Evolutionary conservation across 2,113 vertebrate genomes (phyloP), one percentile per base, ranked within the genome.

Genomic region (Otolemur garnettii): DNA sequence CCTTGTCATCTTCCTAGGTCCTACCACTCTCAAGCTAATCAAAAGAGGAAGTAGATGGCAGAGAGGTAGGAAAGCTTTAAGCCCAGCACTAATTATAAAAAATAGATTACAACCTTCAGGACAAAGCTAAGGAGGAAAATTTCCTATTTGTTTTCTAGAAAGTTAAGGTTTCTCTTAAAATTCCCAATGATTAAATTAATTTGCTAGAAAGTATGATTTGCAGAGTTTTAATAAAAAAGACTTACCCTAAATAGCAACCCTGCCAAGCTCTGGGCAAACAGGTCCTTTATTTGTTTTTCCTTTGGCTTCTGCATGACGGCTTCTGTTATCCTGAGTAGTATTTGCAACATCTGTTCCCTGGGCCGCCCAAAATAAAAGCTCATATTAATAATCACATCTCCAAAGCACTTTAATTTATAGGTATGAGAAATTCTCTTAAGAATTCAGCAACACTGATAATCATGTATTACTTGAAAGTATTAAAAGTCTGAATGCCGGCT

Each of bases 291-390:
- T 97, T 99, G 99, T 98, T 98, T 99, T 97, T 99, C 99, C 94
- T 98, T 99, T 1, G 99, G 99, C 98, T 99, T 99, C 98, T 99
- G 99, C 99, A 99, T 99, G 97, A 99, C 99, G 72, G 99, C 99
- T 98, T 99, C 99, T 62, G 99, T 99, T 98, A 99, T 99, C 94
- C 99, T 99, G 92, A 99, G 99, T 35, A 99, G 98, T 92, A 99
- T 99, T 97, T 99, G 99, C 87, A 99, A 97, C 99, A 99, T 98
- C 98, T 99, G 99, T 79, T 99, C 99, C 99, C 99, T 99, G 98
- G 64, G 53, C 74, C 95, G 95, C 80, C 98, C 96, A 98, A 98
- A 96, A 83, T 96, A 98, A 97, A 97, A 74, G 42, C 59, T 97
- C 75, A 74, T 28, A 45, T 97, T 95, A 97, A 84, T 95, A 91